Conservation (phyloP, 2,797 vertebrate genomes). For the Anniella stebbinsi region DNA sequence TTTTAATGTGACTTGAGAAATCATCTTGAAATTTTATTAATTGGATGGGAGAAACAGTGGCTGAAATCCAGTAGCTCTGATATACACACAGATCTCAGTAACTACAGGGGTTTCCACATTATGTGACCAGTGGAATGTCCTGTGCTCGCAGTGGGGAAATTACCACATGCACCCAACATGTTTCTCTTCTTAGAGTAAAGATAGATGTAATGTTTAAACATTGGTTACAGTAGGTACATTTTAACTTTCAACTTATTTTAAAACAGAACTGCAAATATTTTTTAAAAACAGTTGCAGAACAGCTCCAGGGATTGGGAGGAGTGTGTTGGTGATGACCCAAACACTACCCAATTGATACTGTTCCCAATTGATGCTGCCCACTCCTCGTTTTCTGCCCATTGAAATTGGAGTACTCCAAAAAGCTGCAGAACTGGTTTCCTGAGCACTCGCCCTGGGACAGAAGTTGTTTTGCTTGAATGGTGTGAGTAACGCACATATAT, state of each 20-base stretch:
- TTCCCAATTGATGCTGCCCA: no score
- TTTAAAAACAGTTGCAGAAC: neutral
- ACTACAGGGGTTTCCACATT: neutral
- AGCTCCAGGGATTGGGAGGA: neutral
- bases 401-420: neutral
- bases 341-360: neutral
- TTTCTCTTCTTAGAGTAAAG: neutral
- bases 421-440: neutral
- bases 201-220: neutral
- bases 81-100: neutral
- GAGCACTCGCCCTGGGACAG: neutral
- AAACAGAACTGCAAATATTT: neutral
- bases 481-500: no score
- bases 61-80: neutral
- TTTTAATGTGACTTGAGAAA: conserved; percentile 35
- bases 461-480: neutral
- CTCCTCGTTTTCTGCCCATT: neutral
- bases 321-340: neutral
- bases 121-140: neutral
- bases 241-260: neutral
- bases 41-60: conserved; percentile 33
- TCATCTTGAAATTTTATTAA: conserved; percentile 28
- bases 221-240: no score
- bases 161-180: neutral
- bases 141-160: neutral